A percentile compares a stretch with the other conserved stretches of the same genome.
Evolutionary conservation across 2,888 invertebrate species (phyloP).

Genomic region (Ypsolopha scabrella): DNA sequence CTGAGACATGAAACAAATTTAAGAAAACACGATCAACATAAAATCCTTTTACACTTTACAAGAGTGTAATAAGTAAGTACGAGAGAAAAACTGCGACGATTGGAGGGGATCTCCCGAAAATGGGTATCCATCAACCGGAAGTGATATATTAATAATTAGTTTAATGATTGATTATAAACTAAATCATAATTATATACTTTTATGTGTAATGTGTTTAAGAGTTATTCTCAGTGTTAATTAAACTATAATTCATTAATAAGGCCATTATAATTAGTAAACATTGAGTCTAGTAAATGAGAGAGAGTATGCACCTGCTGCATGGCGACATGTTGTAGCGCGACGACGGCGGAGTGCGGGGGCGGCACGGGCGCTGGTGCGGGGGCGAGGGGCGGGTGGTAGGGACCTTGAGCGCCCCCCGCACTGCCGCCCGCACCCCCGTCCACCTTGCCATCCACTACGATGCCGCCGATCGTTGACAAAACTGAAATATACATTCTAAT

Average conservation of each 20-base stretch:
- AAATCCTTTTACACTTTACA: not conserved
- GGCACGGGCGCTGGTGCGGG: slow-evolving; percentile 33
- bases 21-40: too few relatives aligned
- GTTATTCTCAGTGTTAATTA: too few relatives aligned
- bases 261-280: too few relatives aligned
- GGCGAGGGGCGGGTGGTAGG: slow-evolving; percentile 17
- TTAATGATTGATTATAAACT: not conserved
- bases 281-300: not conserved
- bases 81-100: too few relatives aligned
- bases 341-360: slow-evolving; percentile 34
- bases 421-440: slow-evolving; percentile 43
- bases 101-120: not conserved
- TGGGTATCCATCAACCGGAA: not conserved
- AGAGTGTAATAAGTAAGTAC: too few relatives aligned
- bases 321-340: slow-evolving; percentile 53
- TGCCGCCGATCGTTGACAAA: slow-evolving; percentile 81
- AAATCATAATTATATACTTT: not conserved
- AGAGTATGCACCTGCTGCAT: slow-evolving; percentile 46
- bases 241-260: too few relatives aligned
- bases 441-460: slow-evolving; percentile 86
- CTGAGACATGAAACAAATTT: slow-evolving; percentile 49
- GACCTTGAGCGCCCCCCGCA: slow-evolving; percentile 18
- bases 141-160: too few relatives aligned
- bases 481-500: slow-evolving; percentile 56
- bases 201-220: too few relatives aligned